Percentiles rank a stretch among this genome's conserved stretches.
These are phyloP conservation scores for Acanthosepion esculentum DNA, from an alignment of 2,888 invertebrate genomes.

Conservation along the genomic window DNA sequence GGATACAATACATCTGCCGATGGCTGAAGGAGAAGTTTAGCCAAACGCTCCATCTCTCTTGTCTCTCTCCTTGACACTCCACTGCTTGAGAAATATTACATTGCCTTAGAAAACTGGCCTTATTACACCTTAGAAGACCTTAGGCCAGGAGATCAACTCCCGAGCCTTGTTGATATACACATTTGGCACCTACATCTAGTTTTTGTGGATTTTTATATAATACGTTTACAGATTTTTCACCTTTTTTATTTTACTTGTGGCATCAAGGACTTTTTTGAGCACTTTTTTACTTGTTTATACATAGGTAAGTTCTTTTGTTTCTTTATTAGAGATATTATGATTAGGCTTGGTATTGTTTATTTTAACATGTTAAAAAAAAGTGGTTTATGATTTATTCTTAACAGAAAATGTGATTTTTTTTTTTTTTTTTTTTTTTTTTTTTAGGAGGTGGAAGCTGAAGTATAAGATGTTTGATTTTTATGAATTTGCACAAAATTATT, in stretches of 20 bases:
- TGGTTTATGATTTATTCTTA: too few relatives aligned
- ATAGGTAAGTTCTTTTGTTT: not conserved
- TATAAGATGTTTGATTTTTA: too few relatives aligned
- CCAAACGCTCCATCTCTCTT: not conserved
- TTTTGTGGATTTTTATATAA: not conserved
- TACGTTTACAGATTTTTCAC: conserved; percentile 1
- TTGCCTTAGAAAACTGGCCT: conserved; percentile 13
- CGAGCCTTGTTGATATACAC: not conserved
- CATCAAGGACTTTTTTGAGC: not conserved
- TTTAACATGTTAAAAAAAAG: too few relatives aligned
- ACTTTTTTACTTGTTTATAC: not conserved
- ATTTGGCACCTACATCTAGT: not conserved
- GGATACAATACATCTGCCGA: not conserved
- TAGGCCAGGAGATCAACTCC: not conserved
- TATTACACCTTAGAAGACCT: not conserved
- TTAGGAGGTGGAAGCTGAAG: not conserved
- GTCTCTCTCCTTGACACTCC: not conserved
- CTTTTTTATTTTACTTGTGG: not conserved
- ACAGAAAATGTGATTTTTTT: not conserved
- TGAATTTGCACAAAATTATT: too few relatives aligned
- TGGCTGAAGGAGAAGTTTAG: conserved; percentile 22
- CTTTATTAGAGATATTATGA: too few relatives aligned
- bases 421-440: not conserved
- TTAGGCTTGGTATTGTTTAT: too few relatives aligned
- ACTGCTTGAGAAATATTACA: not conserved